phyloP scores from a whole-genome alignment of 2,113 vertebrate genomes.

The Pterocles burchelli region DNA sequence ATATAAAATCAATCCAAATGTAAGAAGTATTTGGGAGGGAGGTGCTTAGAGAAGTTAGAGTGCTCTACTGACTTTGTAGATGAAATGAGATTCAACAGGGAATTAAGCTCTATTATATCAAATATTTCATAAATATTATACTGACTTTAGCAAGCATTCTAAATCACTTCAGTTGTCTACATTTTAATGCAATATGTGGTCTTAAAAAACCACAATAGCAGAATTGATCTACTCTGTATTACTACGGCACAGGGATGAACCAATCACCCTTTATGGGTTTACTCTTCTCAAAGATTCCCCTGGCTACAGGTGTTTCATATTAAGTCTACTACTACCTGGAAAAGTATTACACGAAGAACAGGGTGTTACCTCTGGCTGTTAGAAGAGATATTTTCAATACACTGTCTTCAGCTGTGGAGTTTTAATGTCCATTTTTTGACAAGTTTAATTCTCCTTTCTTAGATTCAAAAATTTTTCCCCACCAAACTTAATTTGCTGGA shows the following conservation, averaged over 20 bases:
- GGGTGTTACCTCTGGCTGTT: background rate
- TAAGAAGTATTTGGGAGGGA: background rate
- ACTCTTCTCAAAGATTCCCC: background rate
- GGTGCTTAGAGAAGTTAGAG: background rate
- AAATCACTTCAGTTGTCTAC: background rate
- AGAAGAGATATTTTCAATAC: background rate
- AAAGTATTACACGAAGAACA: background rate
- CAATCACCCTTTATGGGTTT: background rate
- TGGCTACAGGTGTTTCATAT: background rate
- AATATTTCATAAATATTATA: background rate
- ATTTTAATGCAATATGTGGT: accelerated
- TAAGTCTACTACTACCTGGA: background rate
- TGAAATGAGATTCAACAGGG: background rate
- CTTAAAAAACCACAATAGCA: background rate
- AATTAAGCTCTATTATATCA: background rate
- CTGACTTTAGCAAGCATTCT: background rate
- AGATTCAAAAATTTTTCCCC: background rate
- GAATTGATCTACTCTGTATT: background rate
- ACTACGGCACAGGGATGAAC: background rate
- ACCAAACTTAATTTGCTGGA: background rate
- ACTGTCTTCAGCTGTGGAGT: background rate
- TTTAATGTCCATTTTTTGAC: background rate
- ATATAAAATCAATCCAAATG: background rate
- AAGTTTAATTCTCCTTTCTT: background rate
- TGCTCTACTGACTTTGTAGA: background rate